These are phyloP conservation scores for Neosalanx taihuensis DNA, from an alignment of 2,797 vertebrate species.

Conservation along the genomic window DNA sequence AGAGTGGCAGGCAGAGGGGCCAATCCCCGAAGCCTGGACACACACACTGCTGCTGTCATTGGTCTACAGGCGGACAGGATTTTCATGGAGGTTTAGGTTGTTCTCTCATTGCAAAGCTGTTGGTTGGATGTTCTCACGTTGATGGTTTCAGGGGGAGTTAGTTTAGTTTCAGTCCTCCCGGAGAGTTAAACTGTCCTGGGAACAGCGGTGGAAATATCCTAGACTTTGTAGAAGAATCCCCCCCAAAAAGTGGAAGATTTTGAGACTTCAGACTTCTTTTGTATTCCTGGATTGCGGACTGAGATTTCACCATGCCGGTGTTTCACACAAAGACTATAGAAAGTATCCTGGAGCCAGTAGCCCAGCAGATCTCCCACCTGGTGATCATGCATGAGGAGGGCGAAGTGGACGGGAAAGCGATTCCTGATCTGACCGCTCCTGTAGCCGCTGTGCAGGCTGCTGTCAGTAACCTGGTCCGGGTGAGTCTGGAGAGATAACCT, in stretches of 20 bases:
- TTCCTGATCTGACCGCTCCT: constrained; percentile 90
- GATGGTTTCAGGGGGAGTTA: constrained; percentile 48
- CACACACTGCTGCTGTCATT: constrained; percentile 44
- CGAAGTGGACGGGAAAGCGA: constrained; percentile 98
- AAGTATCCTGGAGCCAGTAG: constrained; percentile 97
- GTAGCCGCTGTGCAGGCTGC: constrained; percentile 96
- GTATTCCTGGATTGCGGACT: constrained; percentile 42
- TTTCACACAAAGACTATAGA: constrained; percentile 99
- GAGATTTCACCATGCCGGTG: constrained; percentile 86
- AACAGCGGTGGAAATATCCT: constrained; percentile 27
- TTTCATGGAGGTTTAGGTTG: constrained; percentile 39
- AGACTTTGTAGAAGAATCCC: constrained; percentile 7
- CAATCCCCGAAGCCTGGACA: constrained; percentile 50
- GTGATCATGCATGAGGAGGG: constrained; percentile 99
- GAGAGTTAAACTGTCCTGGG: constrained; percentile 51
- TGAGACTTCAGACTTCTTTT: constrained; percentile 30
- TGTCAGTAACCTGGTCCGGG: constrained; percentile 97
- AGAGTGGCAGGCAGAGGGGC: constrained; percentile 40
- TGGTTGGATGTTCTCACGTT: constrained; percentile 47
- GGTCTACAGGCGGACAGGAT: constrained; percentile 37
- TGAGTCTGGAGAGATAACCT: constrained; percentile 72
- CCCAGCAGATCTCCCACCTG: constrained; percentile 99
- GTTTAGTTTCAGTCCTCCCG: constrained; percentile 48
- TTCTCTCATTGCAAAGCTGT: constrained; percentile 29
- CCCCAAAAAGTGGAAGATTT: constrained; percentile 30